Base-by-base conservation (phyloP, 1,140 invertebrate species). In the Ips typographus region DNA sequence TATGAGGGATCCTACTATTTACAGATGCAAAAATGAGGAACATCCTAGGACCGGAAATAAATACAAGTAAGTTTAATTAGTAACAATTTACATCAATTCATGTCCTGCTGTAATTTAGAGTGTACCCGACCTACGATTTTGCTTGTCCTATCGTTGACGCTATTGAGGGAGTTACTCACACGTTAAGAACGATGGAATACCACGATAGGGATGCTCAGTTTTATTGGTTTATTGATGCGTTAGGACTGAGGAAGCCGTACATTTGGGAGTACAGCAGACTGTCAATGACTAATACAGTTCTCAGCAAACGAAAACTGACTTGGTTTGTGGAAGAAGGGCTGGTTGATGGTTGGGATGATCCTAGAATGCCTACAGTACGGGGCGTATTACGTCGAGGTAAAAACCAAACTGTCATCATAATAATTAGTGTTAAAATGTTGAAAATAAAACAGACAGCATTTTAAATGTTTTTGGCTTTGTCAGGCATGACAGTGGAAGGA, bases 71-170 rank as follows among this genome's bases (percentile, higher is more conserved):
- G 67, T 57, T 22, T 22, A 22, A 22, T 22, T 22, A 22, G 22
- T 22, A 37, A n/a, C 53, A 37, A 37, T 55, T 36, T 40, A 56
- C 2, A 65, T 55, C 42, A 43, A 64, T 68, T 69, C 47, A 63
- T 67, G 43, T 44, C 57, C 6, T 66, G 69, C 22, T 22, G 22
- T 22, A 22, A 0, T 86, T 81, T 78, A 98, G 95, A 77, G 96
- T 98, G 2, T 99, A 99, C 83, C 98, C 98, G 40, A 99, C 98
- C 0, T 99, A 99, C 78, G 98, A 99, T 84, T 99, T 99, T 85
- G 96, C 98, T 1, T 99, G 98, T 82, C 98, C 98, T 2, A 98
- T 99, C 77, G 97, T 99, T 2, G 98, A 99, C 82, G 91, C 94
- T 57, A 85, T 99, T 56, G 98, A 99, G 85, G 92, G 91, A 65